A percentile compares a stretch with the other conserved stretches of the same genome.
Evolutionary conservation across 2,888 invertebrate species (phyloP).

Genomic region (Drosophila trichaetosa): DNA sequence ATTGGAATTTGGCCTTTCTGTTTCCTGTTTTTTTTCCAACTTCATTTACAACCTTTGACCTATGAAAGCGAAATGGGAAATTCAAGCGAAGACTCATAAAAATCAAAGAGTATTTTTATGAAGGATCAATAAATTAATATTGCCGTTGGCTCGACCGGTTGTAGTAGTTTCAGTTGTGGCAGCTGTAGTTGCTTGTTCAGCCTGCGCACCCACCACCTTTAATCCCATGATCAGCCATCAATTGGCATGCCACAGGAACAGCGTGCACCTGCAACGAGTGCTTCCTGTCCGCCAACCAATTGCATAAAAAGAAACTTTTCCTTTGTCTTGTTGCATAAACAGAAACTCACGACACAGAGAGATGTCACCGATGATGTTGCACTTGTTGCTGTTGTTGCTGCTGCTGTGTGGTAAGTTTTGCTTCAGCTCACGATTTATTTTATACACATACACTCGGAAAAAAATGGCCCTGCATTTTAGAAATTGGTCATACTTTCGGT

Average conservation of each 20-base stretch:
- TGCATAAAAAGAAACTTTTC: slow-evolving; percentile 50
- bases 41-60: not conserved
- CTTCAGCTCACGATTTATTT: not conserved
- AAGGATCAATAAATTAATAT: slow-evolving; percentile 11
- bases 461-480: not conserved
- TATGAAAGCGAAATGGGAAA: not conserved
- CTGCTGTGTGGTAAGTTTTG: slow-evolving; percentile 67
- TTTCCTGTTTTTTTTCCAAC: not conserved
- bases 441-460: not conserved
- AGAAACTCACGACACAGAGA: slow-evolving; percentile 5
- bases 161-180: not conserved
- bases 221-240: slow-evolving; percentile 7
- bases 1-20: not conserved
- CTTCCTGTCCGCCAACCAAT: slow-evolving; percentile 58
- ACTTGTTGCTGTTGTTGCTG: slow-evolving; percentile 58
- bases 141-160: slow-evolving; percentile 39
- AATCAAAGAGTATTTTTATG: not conserved
- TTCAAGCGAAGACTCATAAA: not conserved
- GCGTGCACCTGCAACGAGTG: slow-evolving; percentile 32
- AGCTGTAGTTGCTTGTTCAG: slow-evolving; percentile 3
- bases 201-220: slow-evolving; percentile 1
- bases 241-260: slow-evolving; percentile 31
- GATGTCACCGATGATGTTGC: slow-evolving; percentile 58
- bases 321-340: slow-evolving; percentile 59
- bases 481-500: no score